phyloP scores from a whole-genome alignment of 1,140 invertebrate genomes.

The Drosophila chauvacae region DNA sequence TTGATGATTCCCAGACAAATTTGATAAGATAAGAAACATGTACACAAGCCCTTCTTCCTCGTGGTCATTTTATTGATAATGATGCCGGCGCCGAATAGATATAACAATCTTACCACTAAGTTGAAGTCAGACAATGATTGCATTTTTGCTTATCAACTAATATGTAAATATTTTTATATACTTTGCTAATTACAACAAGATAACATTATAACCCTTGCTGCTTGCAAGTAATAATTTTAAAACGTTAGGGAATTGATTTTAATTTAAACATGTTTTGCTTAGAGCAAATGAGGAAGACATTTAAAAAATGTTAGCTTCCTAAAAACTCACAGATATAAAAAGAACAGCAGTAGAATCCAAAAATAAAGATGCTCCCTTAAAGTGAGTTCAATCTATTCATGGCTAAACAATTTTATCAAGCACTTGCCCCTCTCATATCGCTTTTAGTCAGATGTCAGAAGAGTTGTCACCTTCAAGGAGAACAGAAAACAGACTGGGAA shows the following conservation, averaged over 20 bases:
- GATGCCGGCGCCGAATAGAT: background rate
- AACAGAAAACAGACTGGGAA: conserved; percentile 6
- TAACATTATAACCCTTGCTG: no score
- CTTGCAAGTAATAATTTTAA: no score
- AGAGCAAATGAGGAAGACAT: background rate
- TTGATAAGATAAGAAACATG: conserved; percentile 11
- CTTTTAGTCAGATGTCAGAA: conserved; percentile 42
- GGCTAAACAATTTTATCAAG: conserved; percentile 16
- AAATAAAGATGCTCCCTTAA: no score
- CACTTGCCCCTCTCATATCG: background rate
- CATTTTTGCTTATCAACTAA: background rate
- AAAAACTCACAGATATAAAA: no score
- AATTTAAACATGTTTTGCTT: background rate
- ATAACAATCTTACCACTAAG: background rate
- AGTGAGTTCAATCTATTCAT: conserved; percentile 11
- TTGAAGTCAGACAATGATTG: background rate
- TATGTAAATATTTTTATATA: background rate
- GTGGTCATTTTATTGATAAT: background rate
- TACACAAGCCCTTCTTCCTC: background rate
- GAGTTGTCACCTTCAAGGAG: conserved; percentile 36
- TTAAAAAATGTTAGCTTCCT: no score
- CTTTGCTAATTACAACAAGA: background rate
- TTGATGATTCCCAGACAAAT: conserved; percentile 1
- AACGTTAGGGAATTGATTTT: no score
- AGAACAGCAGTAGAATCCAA: background rate